Evolutionary conservation across 2,113 vertebrate genomes (phyloP).

Genomic region (Lampris megalopsis): DNA sequence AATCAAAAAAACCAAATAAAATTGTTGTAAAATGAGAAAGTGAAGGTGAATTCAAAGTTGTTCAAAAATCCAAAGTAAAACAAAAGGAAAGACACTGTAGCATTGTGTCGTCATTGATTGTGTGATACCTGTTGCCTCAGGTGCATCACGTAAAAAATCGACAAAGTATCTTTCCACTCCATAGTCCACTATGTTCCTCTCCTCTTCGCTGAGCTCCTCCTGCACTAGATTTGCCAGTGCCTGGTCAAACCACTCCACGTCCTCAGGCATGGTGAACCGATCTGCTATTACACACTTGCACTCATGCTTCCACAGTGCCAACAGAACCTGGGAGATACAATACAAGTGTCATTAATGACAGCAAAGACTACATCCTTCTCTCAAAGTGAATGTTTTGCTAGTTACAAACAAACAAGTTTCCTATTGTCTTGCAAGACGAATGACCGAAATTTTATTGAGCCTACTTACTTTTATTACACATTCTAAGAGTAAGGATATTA

Average conservation of each 20-base stretch:
- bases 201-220: conserved; percentile 82
- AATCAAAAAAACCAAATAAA: neutral
- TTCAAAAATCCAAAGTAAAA: too few relatives aligned
- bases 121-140: conserved; percentile 86
- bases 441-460: neutral
- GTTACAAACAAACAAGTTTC: neutral
- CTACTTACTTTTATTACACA: neutral
- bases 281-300: conserved; percentile 94
- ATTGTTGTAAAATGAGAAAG: neutral
- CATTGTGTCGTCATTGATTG: neutral
- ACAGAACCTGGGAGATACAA: conserved; percentile 79
- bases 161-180: conserved; percentile 89
- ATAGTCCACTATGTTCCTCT: conserved; percentile 71
- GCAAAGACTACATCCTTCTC: neutral
- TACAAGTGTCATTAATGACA: neutral
- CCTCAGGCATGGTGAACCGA: conserved; percentile 88
- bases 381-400: neutral
- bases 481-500: neutral
- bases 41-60: neutral
- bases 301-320: conserved; percentile 94
- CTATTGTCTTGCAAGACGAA: neutral
- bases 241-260: conserved; percentile 91
- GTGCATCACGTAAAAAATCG: conserved; percentile 91
- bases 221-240: conserved; percentile 82
- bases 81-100: too few relatives aligned